Conservation (phyloP, 2,113 vertebrate species). For the Theristicus caerulescens region DNA sequence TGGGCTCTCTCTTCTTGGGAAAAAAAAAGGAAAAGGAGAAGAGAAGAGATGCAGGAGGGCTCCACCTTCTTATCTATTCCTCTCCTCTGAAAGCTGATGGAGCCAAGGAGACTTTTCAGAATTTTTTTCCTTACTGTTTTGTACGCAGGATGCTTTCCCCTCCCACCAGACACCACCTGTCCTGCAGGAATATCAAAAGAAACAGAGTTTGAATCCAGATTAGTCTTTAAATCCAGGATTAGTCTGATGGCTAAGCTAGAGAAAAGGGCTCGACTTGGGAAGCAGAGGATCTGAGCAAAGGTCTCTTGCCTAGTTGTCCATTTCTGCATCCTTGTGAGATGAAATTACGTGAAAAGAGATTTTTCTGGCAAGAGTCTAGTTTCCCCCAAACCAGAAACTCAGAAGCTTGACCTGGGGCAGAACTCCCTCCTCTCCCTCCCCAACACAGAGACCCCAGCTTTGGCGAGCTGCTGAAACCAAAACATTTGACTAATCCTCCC, state of each 20-base stretch:
- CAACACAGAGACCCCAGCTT: not conserved
- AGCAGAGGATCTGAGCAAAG: not conserved
- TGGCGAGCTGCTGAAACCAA: not conserved
- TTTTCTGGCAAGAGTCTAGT: not conserved
- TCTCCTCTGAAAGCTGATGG: slow-evolving; percentile 41
- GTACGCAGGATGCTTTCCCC: not conserved
- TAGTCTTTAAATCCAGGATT: slow-evolving; percentile 41
- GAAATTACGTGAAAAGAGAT: not conserved
- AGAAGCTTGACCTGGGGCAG: not conserved
- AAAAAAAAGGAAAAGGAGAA: not conserved
- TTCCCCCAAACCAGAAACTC: not conserved
- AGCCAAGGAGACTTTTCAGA: not conserved
- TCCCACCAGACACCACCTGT: slow-evolving; percentile 8
- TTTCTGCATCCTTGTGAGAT: not conserved
- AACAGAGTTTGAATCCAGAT: not conserved
- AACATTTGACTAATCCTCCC: not conserved
- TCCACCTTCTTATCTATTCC: not conserved
- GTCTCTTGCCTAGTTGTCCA: not conserved
- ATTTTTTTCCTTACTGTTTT: not conserved
- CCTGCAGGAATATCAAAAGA: slow-evolving; percentile 22
- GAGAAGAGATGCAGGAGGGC: not conserved
- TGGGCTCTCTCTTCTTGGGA: not conserved
- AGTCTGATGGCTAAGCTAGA: not conserved
- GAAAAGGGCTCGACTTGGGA: not conserved
- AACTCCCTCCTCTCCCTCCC: not conserved